Conservation (phyloP, 2,888 invertebrate species). For the Nomada goodeniana region DNA sequence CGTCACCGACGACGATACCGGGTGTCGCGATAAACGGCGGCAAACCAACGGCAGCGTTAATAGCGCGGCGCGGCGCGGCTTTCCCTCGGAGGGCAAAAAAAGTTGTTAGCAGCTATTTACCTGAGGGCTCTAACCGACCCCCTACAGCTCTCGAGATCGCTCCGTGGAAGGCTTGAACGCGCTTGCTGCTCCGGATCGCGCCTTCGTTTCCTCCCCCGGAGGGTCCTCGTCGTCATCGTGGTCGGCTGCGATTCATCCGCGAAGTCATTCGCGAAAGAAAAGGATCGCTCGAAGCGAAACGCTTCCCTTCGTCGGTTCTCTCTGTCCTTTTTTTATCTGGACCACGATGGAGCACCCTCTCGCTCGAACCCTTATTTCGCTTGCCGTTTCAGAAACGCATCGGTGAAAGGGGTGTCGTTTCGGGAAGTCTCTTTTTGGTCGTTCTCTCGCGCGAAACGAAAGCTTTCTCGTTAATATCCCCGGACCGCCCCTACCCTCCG, state of each 20-base stretch:
- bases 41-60: slow-evolving; percentile 19
- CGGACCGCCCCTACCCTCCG: neutral
- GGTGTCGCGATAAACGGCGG: neutral
- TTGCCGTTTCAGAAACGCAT: neutral
- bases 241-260: neutral
- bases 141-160: slow-evolving; percentile 26
- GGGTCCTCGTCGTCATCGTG: neutral
- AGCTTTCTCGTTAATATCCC: slow-evolving; percentile 22
- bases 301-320: too few species aligned
- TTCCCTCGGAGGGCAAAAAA: slow-evolving; percentile 27
- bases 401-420: neutral
- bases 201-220: slow-evolving; percentile 17
- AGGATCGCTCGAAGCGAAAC: neutral
- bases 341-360: neutral
- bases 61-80: slow-evolving; percentile 1
- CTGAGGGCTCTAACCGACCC: slow-evolving; percentile 45
- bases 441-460: neutral
- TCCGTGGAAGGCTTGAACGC: slow-evolving; percentile 15
- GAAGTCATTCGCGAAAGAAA: neutral
- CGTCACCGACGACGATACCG: neutral
- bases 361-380: neutral
- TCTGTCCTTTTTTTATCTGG: neutral
- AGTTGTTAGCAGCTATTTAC: slow-evolving; percentile 48
- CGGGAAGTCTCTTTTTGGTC: neutral
- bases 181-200: neutral